phyloP scores from a whole-genome alignment of 2,797 vertebrate species.

The Mormyrus hasselquistii region DNA sequence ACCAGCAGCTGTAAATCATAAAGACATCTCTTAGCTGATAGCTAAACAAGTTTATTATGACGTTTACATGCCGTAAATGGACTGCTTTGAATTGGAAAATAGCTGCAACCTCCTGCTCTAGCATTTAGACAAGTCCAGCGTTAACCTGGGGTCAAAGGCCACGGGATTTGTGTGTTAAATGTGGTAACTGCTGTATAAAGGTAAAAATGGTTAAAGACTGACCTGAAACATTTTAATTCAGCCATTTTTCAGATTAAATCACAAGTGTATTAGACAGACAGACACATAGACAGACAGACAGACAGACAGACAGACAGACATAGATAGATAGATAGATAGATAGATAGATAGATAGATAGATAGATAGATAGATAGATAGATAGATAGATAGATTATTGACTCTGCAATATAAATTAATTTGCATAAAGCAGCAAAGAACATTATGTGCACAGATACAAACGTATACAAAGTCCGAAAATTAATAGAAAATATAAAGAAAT shows the following conservation, averaged over 20 bases:
- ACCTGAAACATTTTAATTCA: not conserved
- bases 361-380: too few species aligned
- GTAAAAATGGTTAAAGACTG: not conserved
- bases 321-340: too few species aligned
- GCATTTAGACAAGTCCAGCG: not conserved
- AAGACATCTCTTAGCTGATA: not conserved
- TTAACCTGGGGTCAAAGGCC: not conserved
- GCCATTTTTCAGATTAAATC: not conserved
- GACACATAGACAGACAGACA: not conserved
- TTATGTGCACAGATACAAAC: not conserved
- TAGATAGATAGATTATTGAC: not conserved
- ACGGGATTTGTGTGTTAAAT: not conserved
- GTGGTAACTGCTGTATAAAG: not conserved
- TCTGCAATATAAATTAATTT: not conserved
- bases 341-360: not conserved
- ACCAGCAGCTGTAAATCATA: not conserved
- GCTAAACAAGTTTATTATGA: not conserved
- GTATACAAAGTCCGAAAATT: not conserved
- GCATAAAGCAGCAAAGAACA: not conserved
- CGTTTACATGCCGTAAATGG: not conserved
- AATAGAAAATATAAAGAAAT: not conserved
- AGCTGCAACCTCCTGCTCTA: not conserved
- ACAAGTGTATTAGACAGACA: not conserved
- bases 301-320: not conserved
- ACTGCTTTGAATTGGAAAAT: not conserved